Conservation (phyloP, 2,797 vertebrate species). For the Eulemur coronatus region DNA sequence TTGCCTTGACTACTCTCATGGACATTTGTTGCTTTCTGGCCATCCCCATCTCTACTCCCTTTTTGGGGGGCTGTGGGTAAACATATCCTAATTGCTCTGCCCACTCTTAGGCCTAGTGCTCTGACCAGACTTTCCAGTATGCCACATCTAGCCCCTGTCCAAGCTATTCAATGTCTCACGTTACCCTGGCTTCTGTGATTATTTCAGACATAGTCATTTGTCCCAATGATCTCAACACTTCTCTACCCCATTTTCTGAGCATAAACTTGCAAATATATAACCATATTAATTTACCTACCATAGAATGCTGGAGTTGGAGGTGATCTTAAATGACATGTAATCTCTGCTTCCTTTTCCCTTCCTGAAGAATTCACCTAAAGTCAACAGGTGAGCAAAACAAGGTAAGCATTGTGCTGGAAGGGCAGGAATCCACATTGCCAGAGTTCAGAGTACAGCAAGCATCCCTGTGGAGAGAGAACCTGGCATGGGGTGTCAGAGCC, state of each 20-base stretch:
- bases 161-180: not conserved
- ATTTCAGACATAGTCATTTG: conserved; percentile 1
- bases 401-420: not conserved
- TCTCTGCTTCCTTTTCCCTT: not conserved
- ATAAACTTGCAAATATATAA: conserved; percentile 44
- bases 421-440: not conserved
- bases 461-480: not conserved
- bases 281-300: not conserved
- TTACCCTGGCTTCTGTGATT: not conserved
- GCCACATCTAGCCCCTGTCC: not conserved
- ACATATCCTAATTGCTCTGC: not conserved
- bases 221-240: not conserved
- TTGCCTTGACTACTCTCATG: not conserved
- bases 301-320: not conserved
- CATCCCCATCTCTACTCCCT: not conserved
- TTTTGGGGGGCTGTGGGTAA: not conserved
- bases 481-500: not conserved
- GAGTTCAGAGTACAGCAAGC: not conserved
- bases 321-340: not conserved
- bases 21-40: not conserved
- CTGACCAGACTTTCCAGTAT: not conserved
- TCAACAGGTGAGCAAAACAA: not conserved
- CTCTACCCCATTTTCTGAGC: not conserved
- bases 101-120: not conserved
- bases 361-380: not conserved